A percentile compares a stretch with the other conserved stretches of the same genome.
Conservation (phyloP, 2,113 vertebrate species). For the Eudyptes chrysolophus region DNA sequence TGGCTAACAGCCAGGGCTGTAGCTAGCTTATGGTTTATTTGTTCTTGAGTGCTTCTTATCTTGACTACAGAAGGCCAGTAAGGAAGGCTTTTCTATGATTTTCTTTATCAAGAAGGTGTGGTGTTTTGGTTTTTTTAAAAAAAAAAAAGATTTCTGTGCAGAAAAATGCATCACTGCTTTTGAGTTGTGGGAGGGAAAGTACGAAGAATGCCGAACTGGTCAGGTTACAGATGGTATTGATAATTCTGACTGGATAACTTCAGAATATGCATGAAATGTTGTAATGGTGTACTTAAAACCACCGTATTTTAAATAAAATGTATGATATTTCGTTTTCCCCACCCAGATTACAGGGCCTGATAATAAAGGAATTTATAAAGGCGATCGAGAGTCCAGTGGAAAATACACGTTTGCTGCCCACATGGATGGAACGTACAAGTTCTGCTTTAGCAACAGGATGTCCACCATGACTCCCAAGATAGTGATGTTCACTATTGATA, state of each 20-base stretch:
- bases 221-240: not conserved
- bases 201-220: fast-evolving
- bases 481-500: conserved; percentile 99
- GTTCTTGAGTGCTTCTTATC: not conserved
- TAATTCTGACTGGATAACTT: not conserved
- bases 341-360: conserved; percentile 94
- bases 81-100: not conserved
- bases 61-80: not conserved
- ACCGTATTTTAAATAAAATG: not conserved
- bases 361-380: conserved; percentile 96
- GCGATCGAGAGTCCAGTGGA: conserved; percentile 95
- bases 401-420: conserved; percentile 98
- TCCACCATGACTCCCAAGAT: conserved; percentile 99
- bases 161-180: not conserved
- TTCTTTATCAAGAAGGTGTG: not conserved
- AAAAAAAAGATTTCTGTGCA: not conserved
- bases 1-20: not conserved
- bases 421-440: conserved; percentile 97
- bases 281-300: not conserved
- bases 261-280: not conserved
- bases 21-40: not conserved
- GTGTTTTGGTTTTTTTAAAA: too few species aligned
- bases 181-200: not conserved
- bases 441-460: conserved; percentile 99
- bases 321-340: not conserved